Conservation (phyloP, 2,888 invertebrate genomes). For the Electrophaes corylata region DNA sequence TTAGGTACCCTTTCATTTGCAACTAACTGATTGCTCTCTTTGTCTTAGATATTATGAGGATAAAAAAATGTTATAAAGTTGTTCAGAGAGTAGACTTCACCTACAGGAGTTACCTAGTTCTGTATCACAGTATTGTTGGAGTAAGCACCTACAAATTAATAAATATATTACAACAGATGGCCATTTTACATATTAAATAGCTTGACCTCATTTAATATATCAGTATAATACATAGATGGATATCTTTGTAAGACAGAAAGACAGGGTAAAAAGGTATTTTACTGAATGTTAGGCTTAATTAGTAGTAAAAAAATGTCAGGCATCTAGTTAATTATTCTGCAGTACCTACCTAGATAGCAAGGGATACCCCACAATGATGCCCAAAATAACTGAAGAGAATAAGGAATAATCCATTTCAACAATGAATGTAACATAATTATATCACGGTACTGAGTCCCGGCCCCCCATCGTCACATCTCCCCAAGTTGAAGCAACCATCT, state of each 20-base stretch:
- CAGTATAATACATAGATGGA: neutral
- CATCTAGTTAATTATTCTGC: neutral
- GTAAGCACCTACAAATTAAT: neutral
- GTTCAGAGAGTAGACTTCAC: too few relatives aligned
- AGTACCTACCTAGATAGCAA: neutral
- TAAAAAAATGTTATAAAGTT: too few relatives aligned
- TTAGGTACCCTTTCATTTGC: too few relatives aligned
- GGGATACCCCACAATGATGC: neutral
- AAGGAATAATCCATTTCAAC: constrained; percentile 29
- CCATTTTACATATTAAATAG: neutral
- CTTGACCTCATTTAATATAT: constrained; percentile 20
- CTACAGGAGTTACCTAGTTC: too few relatives aligned
- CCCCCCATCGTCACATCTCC: constrained; percentile 35
- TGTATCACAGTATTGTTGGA: neutral
- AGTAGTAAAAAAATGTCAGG: too few relatives aligned
- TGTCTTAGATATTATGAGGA: too few relatives aligned
- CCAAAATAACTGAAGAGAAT: neutral
- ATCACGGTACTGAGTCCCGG: constrained; percentile 47
- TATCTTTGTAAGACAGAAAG: neutral
- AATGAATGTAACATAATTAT: constrained; percentile 54
- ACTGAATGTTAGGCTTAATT: neutral
- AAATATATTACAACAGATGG: constrained; percentile 3
- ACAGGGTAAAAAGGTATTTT: neutral
- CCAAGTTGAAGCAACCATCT: constrained; percentile 67
- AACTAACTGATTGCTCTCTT: too few relatives aligned